Evolutionary conservation across 2,797 vertebrate species (phyloP).

Genomic region (Dendrocincla tyrannina): DNA sequence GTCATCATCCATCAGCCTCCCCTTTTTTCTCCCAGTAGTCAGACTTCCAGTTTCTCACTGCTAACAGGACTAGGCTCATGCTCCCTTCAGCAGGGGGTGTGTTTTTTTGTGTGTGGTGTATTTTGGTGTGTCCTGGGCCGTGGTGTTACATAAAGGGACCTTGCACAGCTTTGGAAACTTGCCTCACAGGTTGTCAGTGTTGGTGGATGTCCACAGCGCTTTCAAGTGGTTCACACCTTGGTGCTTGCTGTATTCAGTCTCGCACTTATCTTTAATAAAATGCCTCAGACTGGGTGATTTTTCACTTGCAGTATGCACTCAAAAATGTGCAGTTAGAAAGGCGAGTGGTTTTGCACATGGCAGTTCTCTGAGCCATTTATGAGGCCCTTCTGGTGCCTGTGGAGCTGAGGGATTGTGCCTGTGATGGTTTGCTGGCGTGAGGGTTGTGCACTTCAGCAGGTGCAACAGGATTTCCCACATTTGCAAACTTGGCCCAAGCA

Average conservation of each 20-base stretch:
- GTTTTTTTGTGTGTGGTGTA: not conserved
- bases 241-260: not conserved
- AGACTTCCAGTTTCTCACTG: not conserved
- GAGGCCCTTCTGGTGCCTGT: not conserved
- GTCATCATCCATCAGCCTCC: rapidly evolving
- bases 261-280: not conserved
- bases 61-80: not conserved
- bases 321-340: not conserved
- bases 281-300: not conserved
- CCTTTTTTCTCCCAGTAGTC: not conserved
- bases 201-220: conserved; percentile 6
- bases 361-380: rapidly evolving
- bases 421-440: not conserved
- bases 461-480: not conserved
- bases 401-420: not conserved
- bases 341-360: not conserved
- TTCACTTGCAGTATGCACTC: not conserved
- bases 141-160: not conserved
- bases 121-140: not conserved
- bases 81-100: not conserved
- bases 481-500: not conserved
- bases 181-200: conserved; percentile 16
- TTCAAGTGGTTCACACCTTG: not conserved
- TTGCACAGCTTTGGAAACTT: not conserved
- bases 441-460: not conserved